These are phyloP conservation scores for Pachycephala philippinensis DNA, from an alignment of 2,113 vertebrate species.

Conservation along the genomic window DNA sequence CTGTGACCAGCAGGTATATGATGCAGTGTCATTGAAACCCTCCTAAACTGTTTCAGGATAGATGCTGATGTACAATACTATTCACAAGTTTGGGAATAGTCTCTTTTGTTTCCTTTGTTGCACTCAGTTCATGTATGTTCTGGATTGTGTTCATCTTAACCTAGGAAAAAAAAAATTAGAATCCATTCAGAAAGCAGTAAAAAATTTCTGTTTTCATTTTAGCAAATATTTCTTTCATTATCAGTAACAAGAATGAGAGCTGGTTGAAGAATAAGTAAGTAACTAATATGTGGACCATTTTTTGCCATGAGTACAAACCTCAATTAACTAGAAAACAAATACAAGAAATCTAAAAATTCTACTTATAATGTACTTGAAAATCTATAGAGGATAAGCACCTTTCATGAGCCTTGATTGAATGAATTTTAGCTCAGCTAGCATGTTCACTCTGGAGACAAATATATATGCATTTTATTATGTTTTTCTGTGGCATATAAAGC, in stretches of 20 bases:
- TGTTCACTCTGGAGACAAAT: neutral
- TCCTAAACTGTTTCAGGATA: neutral
- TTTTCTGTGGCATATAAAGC: neutral
- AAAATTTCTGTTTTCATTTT: neutral
- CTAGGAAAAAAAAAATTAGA: neutral
- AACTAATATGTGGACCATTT: neutral
- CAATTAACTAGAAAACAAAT: neutral
- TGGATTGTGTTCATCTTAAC: neutral
- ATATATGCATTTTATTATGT: neutral
- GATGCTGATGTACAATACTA: accelerated
- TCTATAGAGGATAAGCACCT: neutral
- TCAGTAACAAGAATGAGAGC: neutral
- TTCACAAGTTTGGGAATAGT: neutral
- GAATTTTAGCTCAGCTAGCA: neutral
- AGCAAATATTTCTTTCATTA: neutral
- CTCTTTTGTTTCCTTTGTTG: neutral
- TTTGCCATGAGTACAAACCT: neutral
- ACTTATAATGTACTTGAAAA: neutral
- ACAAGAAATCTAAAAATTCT: neutral
- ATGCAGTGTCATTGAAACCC: neutral
- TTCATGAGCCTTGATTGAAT: neutral
- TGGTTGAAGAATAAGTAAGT: neutral
- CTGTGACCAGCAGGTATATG: neutral
- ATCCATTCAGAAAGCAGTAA: neutral
- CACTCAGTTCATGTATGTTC: neutral